These are phyloP conservation scores for Calephelis virginiensis DNA, from an alignment of 1,140 invertebrate genomes.

Conservation along the genomic window DNA sequence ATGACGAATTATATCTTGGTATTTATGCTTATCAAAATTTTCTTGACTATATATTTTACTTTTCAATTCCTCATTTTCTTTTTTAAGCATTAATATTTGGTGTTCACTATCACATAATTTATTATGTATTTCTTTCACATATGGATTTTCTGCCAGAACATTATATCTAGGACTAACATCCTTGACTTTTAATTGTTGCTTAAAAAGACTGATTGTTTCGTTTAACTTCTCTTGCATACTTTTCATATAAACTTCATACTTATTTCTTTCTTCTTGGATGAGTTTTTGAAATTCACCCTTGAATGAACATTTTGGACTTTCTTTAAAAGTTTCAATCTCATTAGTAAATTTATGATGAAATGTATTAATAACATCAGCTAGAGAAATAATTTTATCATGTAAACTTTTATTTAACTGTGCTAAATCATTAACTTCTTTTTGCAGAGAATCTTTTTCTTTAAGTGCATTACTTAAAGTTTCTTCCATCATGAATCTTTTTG, in stretches of 20 bases:
- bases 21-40: slow-evolving; percentile 54
- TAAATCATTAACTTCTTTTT: slow-evolving; percentile 63
- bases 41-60: slow-evolving; percentile 36
- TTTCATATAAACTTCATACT: slow-evolving; percentile 69
- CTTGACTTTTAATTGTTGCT: slow-evolving; percentile 48
- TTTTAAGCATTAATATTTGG: slow-evolving; percentile 66
- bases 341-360: slow-evolving; percentile 36
- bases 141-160: slow-evolving; percentile 40
- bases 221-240: slow-evolving; percentile 64
- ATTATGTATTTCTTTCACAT: slow-evolving; percentile 57
- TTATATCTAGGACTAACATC: slow-evolving; percentile 32
- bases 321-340: slow-evolving; percentile 30
- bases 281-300: slow-evolving; percentile 65
- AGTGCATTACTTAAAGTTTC: slow-evolving; percentile 42
- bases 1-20: slow-evolving; percentile 65
- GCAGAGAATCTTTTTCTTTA: slow-evolving; percentile 58
- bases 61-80: slow-evolving; percentile 70
- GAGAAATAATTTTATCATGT: slow-evolving; percentile 61
- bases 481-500: slow-evolving; percentile 42
- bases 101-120: slow-evolving; percentile 73
- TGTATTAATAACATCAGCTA: slow-evolving; percentile 48
- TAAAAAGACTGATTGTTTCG: slow-evolving; percentile 59
- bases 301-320: slow-evolving; percentile 41
- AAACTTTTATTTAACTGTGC: slow-evolving; percentile 62
- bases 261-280: slow-evolving; percentile 68